Evolutionary conservation across 1,140 invertebrate species (phyloP).

Genomic region (Medauroidea extradentata): DNA sequence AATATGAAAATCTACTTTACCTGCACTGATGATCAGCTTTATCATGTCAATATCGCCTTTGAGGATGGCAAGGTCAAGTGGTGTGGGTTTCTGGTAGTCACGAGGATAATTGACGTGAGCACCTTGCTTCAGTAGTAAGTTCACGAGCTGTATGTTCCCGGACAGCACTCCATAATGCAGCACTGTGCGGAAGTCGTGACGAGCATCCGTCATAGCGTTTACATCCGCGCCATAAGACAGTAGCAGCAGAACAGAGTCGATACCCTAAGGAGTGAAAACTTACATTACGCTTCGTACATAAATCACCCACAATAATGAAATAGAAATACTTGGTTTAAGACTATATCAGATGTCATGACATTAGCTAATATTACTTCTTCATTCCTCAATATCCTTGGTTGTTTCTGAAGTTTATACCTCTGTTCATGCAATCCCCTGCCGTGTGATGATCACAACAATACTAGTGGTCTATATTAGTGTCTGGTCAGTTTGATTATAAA

Average conservation of each 20-base stretch:
- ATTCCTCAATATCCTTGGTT: too few species aligned
- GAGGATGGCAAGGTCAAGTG: conserved; percentile 77
- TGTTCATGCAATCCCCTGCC: too few species aligned
- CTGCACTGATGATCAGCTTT: conserved; percentile 60
- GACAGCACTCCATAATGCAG: conserved; percentile 84
- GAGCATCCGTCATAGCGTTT: conserved; percentile 72
- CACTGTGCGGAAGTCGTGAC: conserved; percentile 77
- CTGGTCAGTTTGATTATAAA: too few species aligned
- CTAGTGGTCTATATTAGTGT: too few species aligned
- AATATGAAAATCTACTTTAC: too few species aligned
- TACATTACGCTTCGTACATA: too few species aligned
- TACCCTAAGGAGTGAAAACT: conserved; percentile 60
- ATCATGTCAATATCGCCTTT: conserved; percentile 74
- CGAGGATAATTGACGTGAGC: conserved; percentile 62
- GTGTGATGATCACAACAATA: too few species aligned
- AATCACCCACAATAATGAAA: too few species aligned
- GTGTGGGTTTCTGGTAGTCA: conserved; percentile 74
- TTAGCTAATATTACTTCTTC: too few species aligned
- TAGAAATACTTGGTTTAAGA: too few species aligned
- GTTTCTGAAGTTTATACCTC: too few species aligned
- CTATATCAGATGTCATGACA: too few species aligned
- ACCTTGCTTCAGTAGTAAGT: conserved; percentile 77
- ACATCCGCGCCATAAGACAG: conserved; percentile 75
- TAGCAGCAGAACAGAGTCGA: conserved; percentile 70
- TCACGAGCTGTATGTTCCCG: conserved; percentile 70